phyloP scores from a whole-genome alignment of 2,888 invertebrate species.

The Scaptomyza polygonia region DNA sequence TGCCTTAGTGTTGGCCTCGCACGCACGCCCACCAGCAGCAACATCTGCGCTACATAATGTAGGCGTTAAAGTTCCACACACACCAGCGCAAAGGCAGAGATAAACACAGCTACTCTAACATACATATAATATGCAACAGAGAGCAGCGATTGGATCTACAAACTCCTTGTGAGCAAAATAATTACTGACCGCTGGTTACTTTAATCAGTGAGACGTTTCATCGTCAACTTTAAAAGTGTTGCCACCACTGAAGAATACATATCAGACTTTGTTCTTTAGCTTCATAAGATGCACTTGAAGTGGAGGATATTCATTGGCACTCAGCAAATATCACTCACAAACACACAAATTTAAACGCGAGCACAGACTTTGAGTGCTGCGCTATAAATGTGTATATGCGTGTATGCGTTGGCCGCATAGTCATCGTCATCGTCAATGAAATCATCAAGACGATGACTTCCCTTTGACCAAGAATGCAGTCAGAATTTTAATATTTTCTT shows the following conservation, averaged over 20 bases:
- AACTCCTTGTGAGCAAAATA: constrained; percentile 39
- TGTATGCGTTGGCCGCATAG: constrained; percentile 45
- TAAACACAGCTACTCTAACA: constrained; percentile 50
- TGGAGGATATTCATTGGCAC: constrained; percentile 43
- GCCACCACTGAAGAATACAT: constrained; percentile 26
- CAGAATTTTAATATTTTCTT: constrained; percentile 62
- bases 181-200: constrained; percentile 18
- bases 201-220: constrained; percentile 51
- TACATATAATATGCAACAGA: constrained; percentile 20
- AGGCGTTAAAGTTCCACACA: constrained; percentile 63
- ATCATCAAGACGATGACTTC: constrained; percentile 66
- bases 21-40: constrained; percentile 53
- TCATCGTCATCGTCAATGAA: constrained; percentile 76
- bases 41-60: constrained; percentile 63
- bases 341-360: constrained; percentile 12
- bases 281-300: constrained; percentile 35
- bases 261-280: constrained; percentile 27
- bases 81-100: constrained; percentile 32
- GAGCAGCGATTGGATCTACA: constrained; percentile 36
- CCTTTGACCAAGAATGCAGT: constrained; percentile 61
- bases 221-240: constrained; percentile 38
- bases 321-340: constrained; percentile 46
- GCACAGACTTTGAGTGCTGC: background rate
- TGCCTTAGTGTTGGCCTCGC: constrained; percentile 45
- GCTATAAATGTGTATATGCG: constrained; percentile 26